phyloP scores from a whole-genome alignment of 2,797 vertebrate genomes.

The Xerus rutilus region DNA sequence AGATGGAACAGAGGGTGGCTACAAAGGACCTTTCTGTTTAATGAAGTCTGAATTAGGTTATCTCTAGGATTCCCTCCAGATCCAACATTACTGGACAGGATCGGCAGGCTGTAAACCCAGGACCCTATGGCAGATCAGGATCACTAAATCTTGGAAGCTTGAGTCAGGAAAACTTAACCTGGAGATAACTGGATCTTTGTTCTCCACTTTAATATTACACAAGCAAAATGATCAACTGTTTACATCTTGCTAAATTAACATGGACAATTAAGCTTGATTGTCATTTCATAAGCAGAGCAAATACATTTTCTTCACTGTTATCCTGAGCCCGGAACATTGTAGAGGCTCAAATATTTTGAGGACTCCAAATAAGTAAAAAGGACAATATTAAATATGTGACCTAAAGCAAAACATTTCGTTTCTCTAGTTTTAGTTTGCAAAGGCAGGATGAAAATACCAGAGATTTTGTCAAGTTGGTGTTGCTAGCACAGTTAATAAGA shows the following conservation, averaged over 20 bases:
- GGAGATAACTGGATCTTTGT: neutral
- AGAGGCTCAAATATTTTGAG: conserved; percentile 3
- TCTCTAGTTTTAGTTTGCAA: conserved; percentile 13
- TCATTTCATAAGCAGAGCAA: neutral
- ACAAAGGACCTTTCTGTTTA: neutral
- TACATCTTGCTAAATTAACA: neutral
- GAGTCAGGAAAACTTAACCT: conserved; percentile 7
- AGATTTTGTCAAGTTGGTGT: neutral
- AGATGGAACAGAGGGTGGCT: neutral
- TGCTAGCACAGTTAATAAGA: neutral
- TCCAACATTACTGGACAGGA: neutral
- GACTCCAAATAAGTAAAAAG: neutral
- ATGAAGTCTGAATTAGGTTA: neutral
- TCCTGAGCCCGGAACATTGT: neutral
- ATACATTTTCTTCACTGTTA: neutral
- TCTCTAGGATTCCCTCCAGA: neutral
- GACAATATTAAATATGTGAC: neutral
- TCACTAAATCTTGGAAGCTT: neutral
- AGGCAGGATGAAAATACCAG: neutral
- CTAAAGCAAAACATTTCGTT: conserved; percentile 39
- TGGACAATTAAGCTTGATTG: neutral
- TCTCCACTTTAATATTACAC: conserved; percentile 1
- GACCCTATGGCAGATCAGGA: neutral
- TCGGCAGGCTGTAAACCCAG: neutral
- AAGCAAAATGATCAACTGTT: neutral